phyloP scores from a whole-genome alignment of 2,113 vertebrate species.

The Macquaria australasica region DNA sequence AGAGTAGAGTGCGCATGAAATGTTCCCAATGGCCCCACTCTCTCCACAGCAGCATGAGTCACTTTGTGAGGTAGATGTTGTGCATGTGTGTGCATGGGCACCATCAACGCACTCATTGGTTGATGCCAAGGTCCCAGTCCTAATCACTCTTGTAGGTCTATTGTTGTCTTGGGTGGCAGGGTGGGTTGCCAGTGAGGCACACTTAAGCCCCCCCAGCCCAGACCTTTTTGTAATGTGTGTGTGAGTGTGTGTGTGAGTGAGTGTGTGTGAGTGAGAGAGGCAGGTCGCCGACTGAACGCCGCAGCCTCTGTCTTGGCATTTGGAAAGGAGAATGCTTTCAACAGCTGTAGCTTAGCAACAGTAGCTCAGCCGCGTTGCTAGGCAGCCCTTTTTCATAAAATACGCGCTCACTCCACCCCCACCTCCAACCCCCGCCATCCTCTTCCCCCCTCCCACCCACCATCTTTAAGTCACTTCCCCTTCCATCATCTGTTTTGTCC shows the following conservation, averaged over 20 bases:
- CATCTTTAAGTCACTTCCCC: slow-evolving; percentile 50
- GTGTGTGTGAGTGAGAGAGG: slow-evolving; percentile 29
- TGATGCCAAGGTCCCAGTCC: slow-evolving; percentile 41
- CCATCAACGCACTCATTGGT: slow-evolving; percentile 13
- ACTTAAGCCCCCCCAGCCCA: slow-evolving; percentile 88
- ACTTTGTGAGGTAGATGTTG: slow-evolving; percentile 17
- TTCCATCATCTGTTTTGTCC: slow-evolving; percentile 37
- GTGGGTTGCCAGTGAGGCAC: slow-evolving; percentile 88
- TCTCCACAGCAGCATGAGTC: slow-evolving; percentile 43
- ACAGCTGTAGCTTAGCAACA: slow-evolving; percentile 95
- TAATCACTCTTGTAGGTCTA: slow-evolving; percentile 76
- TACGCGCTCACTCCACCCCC: slow-evolving; percentile 80
- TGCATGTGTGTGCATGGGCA: neutral
- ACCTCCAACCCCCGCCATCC: slow-evolving; percentile 45
- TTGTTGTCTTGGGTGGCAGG: slow-evolving; percentile 81
- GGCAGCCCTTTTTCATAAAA: slow-evolving; percentile 87
- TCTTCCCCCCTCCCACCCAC: slow-evolving; percentile 50
- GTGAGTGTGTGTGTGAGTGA: neutral
- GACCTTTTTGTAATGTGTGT: slow-evolving; percentile 47
- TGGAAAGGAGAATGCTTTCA: slow-evolving; percentile 87
- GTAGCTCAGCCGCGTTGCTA: slow-evolving; percentile 88
- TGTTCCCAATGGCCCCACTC: neutral
- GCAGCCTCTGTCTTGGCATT: slow-evolving; percentile 90
- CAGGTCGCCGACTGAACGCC: slow-evolving; percentile 39
- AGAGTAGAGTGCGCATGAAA: neutral